phyloP scores from a whole-genome alignment of 2,113 vertebrate species.

The Rostratula benghalensis region DNA sequence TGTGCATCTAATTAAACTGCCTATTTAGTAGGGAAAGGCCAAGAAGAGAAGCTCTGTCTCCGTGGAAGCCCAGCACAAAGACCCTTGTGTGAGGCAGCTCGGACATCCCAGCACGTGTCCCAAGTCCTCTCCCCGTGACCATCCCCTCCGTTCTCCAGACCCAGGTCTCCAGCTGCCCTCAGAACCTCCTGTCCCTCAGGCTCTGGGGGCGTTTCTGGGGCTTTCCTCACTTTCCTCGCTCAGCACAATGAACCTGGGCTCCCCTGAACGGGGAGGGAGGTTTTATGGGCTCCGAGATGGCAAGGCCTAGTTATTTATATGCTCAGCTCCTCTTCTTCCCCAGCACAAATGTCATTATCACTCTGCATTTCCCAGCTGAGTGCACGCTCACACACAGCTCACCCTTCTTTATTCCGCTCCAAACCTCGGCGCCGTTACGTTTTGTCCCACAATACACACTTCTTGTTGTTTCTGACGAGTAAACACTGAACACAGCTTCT shows the following conservation, averaged over 20 bases:
- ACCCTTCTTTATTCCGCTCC: fast-evolving
- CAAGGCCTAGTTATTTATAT: background rate
- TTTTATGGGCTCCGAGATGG: background rate
- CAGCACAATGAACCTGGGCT: background rate
- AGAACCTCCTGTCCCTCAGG: background rate
- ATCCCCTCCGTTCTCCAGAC: background rate
- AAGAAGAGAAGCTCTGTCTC: background rate
- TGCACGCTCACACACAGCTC: background rate
- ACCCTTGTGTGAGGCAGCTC: fast-evolving
- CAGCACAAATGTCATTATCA: background rate
- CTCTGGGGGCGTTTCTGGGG: background rate
- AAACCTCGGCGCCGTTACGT: background rate
- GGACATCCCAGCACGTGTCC: fast-evolving
- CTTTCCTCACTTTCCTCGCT: background rate
- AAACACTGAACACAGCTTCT: background rate
- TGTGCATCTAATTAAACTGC: background rate
- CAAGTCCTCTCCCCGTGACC: background rate
- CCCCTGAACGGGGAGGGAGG: fast-evolving
- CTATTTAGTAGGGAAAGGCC: background rate
- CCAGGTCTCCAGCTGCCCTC: background rate
- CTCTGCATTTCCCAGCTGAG: background rate
- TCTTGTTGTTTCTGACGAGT: background rate
- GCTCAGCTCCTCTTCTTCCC: background rate
- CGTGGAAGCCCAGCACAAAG: too few species aligned
- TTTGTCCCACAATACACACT: background rate